Conservation (phyloP, 2,888 invertebrate species). For the Endotricha flammealis region DNA sequence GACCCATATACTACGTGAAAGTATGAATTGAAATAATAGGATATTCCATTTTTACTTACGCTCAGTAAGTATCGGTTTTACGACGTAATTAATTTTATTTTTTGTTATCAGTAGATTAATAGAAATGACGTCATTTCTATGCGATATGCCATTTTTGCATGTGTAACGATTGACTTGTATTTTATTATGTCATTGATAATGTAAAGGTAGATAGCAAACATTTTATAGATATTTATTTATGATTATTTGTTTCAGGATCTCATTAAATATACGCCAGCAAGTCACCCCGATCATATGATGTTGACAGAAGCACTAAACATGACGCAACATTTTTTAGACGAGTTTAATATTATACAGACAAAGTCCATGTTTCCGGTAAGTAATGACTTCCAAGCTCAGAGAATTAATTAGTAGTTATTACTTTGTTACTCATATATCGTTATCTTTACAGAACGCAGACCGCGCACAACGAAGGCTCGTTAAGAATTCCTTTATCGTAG, state of each 20-base stretch:
- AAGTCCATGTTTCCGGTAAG: slow-evolving; percentile 89
- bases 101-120: too few species aligned
- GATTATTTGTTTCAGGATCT: slow-evolving; percentile 79
- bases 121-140: too few species aligned
- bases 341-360: slow-evolving; percentile 91
- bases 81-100: too few species aligned
- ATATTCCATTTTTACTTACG: too few species aligned
- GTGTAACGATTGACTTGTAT: too few species aligned
- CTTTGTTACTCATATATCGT: slow-evolving; percentile 9
- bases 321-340: slow-evolving; percentile 93
- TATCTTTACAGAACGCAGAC: slow-evolving; percentile 80
- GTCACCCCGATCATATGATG: slow-evolving; percentile 88
- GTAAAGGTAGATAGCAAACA: too few species aligned
- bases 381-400: slow-evolving; percentile 16
- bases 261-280: slow-evolving; percentile 86
- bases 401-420: too few species aligned
- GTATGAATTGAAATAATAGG: too few species aligned
- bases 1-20: too few species aligned
- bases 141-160: too few species aligned
- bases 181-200: too few species aligned
- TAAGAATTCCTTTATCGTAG: slow-evolving; percentile 96
- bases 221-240: slow-evolving; percentile 6
- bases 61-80: too few species aligned
- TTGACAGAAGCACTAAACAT: slow-evolving; percentile 88
- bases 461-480: slow-evolving; percentile 91